phyloP scores from a whole-genome alignment of 2,797 vertebrate genomes.

The Propithecus deckenii region DNA sequence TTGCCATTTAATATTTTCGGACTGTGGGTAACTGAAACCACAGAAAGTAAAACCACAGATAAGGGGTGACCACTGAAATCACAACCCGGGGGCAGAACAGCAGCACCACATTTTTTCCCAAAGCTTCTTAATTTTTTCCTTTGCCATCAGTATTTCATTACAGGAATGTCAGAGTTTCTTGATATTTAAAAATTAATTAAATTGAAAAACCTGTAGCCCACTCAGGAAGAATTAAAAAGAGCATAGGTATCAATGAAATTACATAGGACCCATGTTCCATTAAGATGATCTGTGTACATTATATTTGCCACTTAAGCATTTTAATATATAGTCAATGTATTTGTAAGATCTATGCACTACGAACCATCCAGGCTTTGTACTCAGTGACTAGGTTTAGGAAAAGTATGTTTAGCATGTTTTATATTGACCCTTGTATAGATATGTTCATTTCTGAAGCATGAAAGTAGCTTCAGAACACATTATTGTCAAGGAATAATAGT shows the following conservation, averaged over 20 bases:
- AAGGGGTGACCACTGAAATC: conserved; percentile 51
- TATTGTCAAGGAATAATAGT: neutral
- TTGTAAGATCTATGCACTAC: neutral
- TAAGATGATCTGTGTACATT: neutral
- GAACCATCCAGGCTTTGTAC: neutral
- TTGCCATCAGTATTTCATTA: neutral
- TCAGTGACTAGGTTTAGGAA: neutral
- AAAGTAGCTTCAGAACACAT: neutral
- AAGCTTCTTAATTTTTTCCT: neutral
- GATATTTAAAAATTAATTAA: conserved; percentile 14
- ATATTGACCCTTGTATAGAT: neutral
- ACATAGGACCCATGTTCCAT: rapidly evolving
- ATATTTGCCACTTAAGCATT: neutral
- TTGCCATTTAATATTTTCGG: neutral
- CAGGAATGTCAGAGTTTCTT: neutral
- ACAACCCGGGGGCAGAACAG: rapidly evolving
- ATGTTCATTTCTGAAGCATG: neutral
- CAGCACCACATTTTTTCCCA: rapidly evolving
- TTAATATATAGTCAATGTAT: neutral
- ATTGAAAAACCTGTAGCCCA: neutral
- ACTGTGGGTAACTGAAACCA: neutral
- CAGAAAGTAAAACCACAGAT: neutral
- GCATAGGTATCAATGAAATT: neutral
- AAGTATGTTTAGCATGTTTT: neutral
- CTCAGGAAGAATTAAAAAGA: neutral